Percentiles rank a stretch among this genome's conserved stretches.
Evolutionary conservation across 2,888 invertebrate genomes (phyloP).

Genomic region (Noctuana brunneofusca): DNA sequence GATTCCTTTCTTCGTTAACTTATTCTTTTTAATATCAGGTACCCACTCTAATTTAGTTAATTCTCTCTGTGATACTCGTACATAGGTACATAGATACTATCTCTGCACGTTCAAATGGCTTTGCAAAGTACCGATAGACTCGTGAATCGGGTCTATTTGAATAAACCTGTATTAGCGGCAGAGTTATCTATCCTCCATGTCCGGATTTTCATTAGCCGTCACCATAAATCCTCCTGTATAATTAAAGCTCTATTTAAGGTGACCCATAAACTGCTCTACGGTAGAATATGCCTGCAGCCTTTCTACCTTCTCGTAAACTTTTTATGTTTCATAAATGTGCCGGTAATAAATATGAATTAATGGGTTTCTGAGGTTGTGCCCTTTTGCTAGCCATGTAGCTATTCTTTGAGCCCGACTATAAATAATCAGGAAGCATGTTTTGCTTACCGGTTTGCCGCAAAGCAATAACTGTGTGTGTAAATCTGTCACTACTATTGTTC

Average conservation of each 20-base stretch:
- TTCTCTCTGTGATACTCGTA: not conserved
- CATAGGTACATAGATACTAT: not conserved
- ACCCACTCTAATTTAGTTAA: not conserved
- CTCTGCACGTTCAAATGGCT: not conserved
- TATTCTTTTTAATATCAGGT: too few species aligned
- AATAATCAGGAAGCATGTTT: constrained; percentile 49
- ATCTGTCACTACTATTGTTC: constrained; percentile 36
- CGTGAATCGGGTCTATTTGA: constrained; percentile 5
- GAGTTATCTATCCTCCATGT: constrained; percentile 32
- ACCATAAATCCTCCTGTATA: constrained; percentile 60
- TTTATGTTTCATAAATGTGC: constrained; percentile 79
- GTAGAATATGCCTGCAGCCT: constrained; percentile 66
- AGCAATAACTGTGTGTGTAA: constrained; percentile 43
- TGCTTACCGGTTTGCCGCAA: constrained; percentile 47
- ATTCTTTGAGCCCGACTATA: constrained; percentile 53
- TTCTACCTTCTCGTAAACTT: constrained; percentile 73
- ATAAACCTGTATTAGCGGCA: constrained; percentile 14
- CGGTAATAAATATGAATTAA: constrained; percentile 77
- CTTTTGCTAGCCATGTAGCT: constrained; percentile 58
- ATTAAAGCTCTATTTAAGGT: constrained; percentile 71
- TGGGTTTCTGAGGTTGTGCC: constrained; percentile 65
- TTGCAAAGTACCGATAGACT: too few species aligned
- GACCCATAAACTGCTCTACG: constrained; percentile 66
- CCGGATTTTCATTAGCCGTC: constrained; percentile 54
- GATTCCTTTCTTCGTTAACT: too few species aligned